phyloP scores from a whole-genome alignment of 2,888 invertebrate species.

The Stegana nigrithorax region DNA sequence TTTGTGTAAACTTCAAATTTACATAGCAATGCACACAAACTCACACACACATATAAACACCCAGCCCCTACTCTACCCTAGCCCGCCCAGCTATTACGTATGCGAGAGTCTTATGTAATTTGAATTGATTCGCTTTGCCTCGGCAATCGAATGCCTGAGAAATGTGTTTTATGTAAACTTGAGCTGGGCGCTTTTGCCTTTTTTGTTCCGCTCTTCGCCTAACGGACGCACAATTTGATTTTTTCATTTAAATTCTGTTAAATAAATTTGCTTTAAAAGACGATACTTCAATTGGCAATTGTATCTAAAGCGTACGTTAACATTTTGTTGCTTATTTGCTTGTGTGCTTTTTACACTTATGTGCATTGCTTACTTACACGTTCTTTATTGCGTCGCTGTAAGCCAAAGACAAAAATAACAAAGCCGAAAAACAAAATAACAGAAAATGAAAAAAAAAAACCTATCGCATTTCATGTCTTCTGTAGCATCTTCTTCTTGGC shows the following conservation, averaged over 20 bases:
- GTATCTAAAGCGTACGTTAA: not conserved
- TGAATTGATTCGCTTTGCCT: slow-evolving; percentile 10
- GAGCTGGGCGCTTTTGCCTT: too few relatives aligned
- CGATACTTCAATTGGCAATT: slow-evolving; percentile 40
- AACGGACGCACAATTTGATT: slow-evolving; percentile 30
- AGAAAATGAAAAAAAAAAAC: slow-evolving; percentile 1
- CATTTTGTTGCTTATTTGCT: too few relatives aligned
- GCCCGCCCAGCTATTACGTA: not conserved
- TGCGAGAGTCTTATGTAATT: too few relatives aligned
- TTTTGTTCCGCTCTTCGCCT: too few relatives aligned
- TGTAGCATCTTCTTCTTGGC: too few relatives aligned
- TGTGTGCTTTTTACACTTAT: not conserved
- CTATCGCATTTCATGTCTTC: slow-evolving; percentile 9
- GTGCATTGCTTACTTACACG: too few relatives aligned
- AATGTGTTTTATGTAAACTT: not conserved
- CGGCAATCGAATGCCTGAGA: slow-evolving; percentile 4
- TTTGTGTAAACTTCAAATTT: not conserved
- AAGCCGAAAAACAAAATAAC: not conserved
- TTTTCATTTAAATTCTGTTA: slow-evolving; percentile 33
- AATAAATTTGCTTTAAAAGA: slow-evolving; percentile 47
- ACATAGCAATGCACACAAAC: too few relatives aligned
- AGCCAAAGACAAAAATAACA: too few relatives aligned
- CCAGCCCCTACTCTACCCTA: not conserved
- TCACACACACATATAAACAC: too few relatives aligned
- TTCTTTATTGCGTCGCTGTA: too few relatives aligned